Percentiles rank a stretch among this genome's conserved stretches.
phyloP scores from a whole-genome alignment of 2,797 vertebrate genomes.

The Hemibagrus guttatus region DNA sequence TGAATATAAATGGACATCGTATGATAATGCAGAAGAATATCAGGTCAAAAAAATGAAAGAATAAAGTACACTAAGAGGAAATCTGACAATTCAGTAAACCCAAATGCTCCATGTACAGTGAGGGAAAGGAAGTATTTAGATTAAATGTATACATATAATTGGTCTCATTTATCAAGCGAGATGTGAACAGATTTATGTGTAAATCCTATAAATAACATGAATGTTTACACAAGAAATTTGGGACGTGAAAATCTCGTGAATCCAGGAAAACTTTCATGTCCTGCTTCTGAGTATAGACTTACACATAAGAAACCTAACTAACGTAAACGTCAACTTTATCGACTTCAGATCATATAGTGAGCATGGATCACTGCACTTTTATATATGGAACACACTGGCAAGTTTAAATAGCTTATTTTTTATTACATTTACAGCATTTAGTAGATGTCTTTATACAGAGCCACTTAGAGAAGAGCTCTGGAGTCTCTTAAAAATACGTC shows the following conservation, averaged over 20 bases:
- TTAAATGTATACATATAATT: too few relatives aligned
- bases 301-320: background rate
- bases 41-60: background rate
- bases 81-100: background rate
- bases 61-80: background rate
- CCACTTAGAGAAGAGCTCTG: background rate
- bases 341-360: background rate
- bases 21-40: background rate
- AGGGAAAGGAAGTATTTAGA: background rate
- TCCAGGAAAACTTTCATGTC: background rate
- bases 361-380: too few relatives aligned
- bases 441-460: background rate
- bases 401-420: background rate
- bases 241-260: too few relatives aligned
- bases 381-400: background rate
- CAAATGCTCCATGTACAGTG: background rate
- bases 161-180: background rate
- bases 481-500: background rate
- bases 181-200: background rate
- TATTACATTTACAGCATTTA: background rate
- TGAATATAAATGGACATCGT: slow-evolving; percentile 11
- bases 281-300: background rate
- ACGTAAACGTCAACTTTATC: background rate
- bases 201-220: background rate
- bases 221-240: background rate